Conservation (phyloP, 2,113 vertebrate genomes). For the Callorhinus ursinus region DNA sequence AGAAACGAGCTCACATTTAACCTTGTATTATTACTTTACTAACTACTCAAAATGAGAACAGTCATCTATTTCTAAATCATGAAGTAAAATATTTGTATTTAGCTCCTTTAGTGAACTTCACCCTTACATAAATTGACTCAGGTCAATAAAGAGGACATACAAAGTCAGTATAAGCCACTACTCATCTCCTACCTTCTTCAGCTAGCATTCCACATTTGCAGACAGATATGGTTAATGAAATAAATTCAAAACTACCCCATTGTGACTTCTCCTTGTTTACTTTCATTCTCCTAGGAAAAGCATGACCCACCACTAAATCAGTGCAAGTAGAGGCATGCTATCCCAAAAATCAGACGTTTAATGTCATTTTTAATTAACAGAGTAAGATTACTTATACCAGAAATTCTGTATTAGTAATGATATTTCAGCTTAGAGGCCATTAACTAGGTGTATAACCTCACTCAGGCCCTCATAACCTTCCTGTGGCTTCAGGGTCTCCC, state of each 20-base stretch:
- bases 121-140: background rate
- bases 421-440: constrained; percentile 30
- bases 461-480: background rate
- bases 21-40: background rate
- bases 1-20: background rate
- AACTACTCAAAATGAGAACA: constrained; percentile 18
- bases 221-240: background rate
- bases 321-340: background rate
- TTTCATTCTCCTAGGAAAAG: constrained; percentile 35
- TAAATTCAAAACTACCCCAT: background rate
- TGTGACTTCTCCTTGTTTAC: background rate
- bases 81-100: background rate
- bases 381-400: constrained; percentile 11
- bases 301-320: background rate
- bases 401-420: background rate
- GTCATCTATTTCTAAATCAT: background rate
- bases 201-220: background rate
- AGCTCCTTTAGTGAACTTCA: background rate
- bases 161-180: background rate
- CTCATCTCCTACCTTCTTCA: background rate
- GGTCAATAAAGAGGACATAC: background rate
- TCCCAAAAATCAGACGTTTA: constrained; percentile 15
- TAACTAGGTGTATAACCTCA: background rate
- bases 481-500: background rate
- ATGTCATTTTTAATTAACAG: constrained; percentile 34